Conservation (phyloP, 1,140 invertebrate species). For the Bombus waltoni region DNA sequence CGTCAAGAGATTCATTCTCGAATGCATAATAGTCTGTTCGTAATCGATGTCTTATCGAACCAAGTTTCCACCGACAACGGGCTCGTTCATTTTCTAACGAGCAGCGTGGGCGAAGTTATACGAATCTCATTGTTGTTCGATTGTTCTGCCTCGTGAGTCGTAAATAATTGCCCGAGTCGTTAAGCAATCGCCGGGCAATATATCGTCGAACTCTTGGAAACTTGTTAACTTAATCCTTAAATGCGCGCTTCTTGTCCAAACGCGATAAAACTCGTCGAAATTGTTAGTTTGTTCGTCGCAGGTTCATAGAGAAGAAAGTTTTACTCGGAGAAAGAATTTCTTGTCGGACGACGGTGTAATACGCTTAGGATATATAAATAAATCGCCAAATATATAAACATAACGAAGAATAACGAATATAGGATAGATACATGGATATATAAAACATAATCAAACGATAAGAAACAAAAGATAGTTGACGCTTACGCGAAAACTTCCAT, state of each 20-base stretch:
- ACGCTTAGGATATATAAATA: no score
- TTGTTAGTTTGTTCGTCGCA: not conserved
- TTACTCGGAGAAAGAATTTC: not conserved
- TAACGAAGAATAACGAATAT: no score
- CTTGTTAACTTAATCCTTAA: not conserved
- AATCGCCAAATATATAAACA: no score
- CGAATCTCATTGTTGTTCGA: conserved; percentile 24
- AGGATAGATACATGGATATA: not conserved
- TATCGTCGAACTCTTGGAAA: not conserved
- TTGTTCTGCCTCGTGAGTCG: conserved; percentile 24
- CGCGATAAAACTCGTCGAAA: not conserved
- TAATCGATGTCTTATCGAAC: conserved; percentile 18
- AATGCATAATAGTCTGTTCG: conserved; percentile 5
- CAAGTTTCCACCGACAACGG: not conserved
- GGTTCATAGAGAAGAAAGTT: not conserved
- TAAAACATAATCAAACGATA: not conserved
- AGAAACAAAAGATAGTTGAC: not conserved
- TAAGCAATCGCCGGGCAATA: not conserved
- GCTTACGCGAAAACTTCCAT: no score
- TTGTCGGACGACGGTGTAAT: no score
- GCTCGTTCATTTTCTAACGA: conserved; percentile 12
- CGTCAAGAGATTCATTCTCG: not conserved
- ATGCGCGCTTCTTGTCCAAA: not conserved
- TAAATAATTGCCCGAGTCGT: conserved; percentile 24
- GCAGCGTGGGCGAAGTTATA: conserved; percentile 3